These are phyloP conservation scores for Nematolebias whitei DNA, from an alignment of 2,113 vertebrate species.

Conservation along the genomic window DNA sequence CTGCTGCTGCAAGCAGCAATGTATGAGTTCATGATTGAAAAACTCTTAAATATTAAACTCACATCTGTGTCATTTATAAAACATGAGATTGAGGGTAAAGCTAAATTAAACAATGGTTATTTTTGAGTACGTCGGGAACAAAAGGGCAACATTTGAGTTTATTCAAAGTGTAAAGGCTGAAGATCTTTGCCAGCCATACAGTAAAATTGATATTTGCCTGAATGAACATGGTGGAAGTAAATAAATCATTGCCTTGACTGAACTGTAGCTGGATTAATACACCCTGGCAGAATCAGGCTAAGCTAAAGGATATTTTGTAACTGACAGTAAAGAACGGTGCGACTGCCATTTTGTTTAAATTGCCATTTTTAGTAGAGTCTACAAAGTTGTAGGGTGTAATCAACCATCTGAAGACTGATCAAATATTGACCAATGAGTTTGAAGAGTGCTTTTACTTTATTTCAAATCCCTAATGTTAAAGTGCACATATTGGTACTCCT, in stretches of 20 bases:
- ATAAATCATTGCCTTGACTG: conserved; percentile 50
- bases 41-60: background rate
- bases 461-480: too few species aligned
- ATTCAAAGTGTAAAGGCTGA: background rate
- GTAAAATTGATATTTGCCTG: conserved; percentile 36
- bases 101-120: too few species aligned
- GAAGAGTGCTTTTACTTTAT: too few species aligned
- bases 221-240: conserved; percentile 65
- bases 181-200: conserved; percentile 21
- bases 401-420: too few species aligned
- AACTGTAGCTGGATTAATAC: conserved; percentile 44
- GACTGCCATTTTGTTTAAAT: background rate
- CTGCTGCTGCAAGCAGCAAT: background rate
- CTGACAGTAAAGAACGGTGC: background rate
- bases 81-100: background rate
- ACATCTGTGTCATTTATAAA: background rate
- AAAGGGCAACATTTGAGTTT: background rate
- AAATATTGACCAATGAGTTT: too few species aligned
- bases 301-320: conserved; percentile 8
- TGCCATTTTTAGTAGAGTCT: background rate
- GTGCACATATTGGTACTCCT: too few species aligned
- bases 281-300: conserved; percentile 65
- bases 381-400: too few species aligned
- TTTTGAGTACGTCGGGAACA: background rate
- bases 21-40: background rate